phyloP scores from a whole-genome alignment of 2,888 invertebrate genomes.

The Hirtodrosophila duncani region DNA sequence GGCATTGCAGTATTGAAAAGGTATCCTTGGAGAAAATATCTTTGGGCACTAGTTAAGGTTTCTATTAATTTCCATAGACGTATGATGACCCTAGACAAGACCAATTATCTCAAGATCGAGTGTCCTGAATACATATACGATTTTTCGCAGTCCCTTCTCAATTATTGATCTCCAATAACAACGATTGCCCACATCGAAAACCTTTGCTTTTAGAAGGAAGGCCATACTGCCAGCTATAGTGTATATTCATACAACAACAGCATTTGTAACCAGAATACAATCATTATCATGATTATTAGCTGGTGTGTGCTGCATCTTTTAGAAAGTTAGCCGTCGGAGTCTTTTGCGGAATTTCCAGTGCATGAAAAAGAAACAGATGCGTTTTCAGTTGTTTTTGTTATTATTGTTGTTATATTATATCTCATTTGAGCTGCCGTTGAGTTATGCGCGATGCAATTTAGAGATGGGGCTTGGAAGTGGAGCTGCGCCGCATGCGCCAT shows the following conservation, averaged over 20 bases:
- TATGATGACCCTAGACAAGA: no score
- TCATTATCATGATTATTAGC: conserved; percentile 51
- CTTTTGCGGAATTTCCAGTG: conserved; percentile 74
- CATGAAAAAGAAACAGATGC: conserved; percentile 74
- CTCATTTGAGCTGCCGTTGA: conserved; percentile 64
- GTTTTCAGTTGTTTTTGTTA: conserved; percentile 47
- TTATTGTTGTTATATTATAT: conserved; percentile 27
- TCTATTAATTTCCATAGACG: no score
- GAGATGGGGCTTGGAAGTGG: conserved; percentile 47
- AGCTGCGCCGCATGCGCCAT: conserved; percentile 60
- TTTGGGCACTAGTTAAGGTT: no score
- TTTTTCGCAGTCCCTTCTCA: no score
- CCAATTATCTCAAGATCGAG: no score
- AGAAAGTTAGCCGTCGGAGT: conserved; percentile 64
- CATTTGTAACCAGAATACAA: conserved; percentile 36
- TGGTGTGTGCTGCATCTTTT: conserved; percentile 55
- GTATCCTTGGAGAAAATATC: no score
- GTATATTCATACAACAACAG: conserved; percentile 23
- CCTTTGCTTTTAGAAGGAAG: no score
- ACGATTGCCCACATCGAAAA: no score
- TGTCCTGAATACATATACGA: no score
- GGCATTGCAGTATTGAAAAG: no score
- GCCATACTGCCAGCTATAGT: conserved; percentile 14
- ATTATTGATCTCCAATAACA: no score
- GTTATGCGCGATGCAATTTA: conserved; percentile 63